Conservation (phyloP, 2,888 invertebrate genomes). For the Dastarcus helophoroides region DNA sequence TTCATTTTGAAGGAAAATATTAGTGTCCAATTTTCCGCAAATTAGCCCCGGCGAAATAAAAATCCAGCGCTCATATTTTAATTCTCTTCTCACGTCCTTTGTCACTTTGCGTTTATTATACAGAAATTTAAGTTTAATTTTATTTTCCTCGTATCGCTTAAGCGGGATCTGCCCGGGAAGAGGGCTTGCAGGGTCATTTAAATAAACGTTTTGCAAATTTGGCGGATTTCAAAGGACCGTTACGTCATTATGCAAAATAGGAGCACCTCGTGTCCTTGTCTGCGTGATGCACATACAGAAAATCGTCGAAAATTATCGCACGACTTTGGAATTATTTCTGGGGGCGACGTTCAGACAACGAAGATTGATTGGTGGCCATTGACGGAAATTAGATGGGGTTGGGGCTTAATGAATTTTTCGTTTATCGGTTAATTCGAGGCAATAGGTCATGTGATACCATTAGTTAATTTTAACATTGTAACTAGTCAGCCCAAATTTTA, state of each 20-base stretch:
- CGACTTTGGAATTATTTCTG: too few species aligned
- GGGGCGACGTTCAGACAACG: too few species aligned
- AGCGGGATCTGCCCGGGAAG: slow-evolving; percentile 17
- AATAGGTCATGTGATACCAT: too few species aligned
- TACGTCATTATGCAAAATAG: slow-evolving; percentile 28
- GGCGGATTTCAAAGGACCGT: slow-evolving; percentile 27
- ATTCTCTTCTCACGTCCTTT: slow-evolving; percentile 18
- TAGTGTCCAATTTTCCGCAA: too few species aligned
- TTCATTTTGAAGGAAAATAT: too few species aligned
- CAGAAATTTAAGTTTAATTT: slow-evolving; percentile 20
- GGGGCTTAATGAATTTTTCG: too few species aligned
- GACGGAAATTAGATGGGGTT: too few species aligned
- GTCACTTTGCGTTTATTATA: slow-evolving; percentile 19
- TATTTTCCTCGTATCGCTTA: slow-evolving; percentile 19
- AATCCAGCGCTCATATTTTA: slow-evolving; percentile 8
- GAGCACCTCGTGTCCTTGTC: slow-evolving; percentile 21
- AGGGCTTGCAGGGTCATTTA: slow-evolving; percentile 19
- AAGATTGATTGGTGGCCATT: too few species aligned
- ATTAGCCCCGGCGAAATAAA: background rate
- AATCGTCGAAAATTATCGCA: too few species aligned
- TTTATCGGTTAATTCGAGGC: too few species aligned
- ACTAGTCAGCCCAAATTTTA: too few species aligned
- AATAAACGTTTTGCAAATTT: slow-evolving; percentile 33
- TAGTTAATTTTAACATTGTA: too few species aligned
- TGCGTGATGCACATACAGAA: slow-evolving; percentile 25